phyloP scores from a whole-genome alignment of 2,113 vertebrate species.

The Strix aluco region DNA sequence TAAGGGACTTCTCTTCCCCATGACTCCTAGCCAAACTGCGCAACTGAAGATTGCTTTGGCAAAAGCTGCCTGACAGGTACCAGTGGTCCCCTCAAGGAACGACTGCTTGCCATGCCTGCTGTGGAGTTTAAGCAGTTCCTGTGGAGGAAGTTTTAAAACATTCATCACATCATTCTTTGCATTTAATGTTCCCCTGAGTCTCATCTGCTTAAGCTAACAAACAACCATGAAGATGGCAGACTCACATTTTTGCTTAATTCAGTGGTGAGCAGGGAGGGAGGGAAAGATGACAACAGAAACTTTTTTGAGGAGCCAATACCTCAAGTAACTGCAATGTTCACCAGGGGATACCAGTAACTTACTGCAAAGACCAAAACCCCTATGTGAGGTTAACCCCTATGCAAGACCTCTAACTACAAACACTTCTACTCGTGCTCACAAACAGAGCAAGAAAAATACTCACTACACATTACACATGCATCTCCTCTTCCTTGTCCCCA shows the following conservation, averaged over 20 bases:
- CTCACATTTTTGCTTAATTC: not conserved
- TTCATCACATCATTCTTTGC: not conserved
- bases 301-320: not conserved
- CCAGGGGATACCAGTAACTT: not conserved
- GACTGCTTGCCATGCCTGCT: not conserved
- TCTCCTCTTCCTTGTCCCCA: not conserved
- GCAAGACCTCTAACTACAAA: not conserved
- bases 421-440: not conserved
- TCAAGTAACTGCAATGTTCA: not conserved
- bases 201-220: not conserved
- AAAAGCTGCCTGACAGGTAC: rapidly evolving
- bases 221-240: not conserved
- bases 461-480: not conserved
- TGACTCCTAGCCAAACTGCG: not conserved
- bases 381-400: not conserved
- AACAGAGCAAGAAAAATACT: not conserved
- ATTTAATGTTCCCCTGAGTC: not conserved
- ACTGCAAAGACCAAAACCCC: rapidly evolving
- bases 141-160: not conserved
- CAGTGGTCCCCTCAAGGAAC: not conserved
- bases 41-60: not conserved
- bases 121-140: not conserved
- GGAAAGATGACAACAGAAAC: not conserved
- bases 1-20: not conserved
- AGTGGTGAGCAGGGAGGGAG: not conserved